Evolutionary conservation across 2,113 vertebrate species (phyloP), one percentile per base, ranked within the genome.

Genomic region (Oplegnathus fasciatus): DNA sequence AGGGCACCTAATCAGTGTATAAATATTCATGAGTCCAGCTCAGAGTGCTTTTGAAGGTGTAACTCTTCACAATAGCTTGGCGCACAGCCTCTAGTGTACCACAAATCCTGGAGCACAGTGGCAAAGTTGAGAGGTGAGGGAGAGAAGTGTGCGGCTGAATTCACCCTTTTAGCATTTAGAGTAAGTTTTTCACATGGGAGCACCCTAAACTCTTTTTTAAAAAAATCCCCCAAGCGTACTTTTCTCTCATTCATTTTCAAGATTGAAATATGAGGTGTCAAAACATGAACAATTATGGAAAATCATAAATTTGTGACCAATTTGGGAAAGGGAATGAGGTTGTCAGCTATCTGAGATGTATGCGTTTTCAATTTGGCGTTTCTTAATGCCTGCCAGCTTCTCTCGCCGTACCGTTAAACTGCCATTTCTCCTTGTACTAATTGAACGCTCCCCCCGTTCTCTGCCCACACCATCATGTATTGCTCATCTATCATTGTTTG

Each of bases 401-500:
- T 89, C 85, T 79, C 66, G 55, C 72, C 67, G 73, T 88, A 78
- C 50, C 57, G 89, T 93, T 92, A 93, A 94, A 94, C 91, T 91
- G 91, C 92, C 89, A 92, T 94, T 93, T 91, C 90, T 94, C 87
- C 92, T 91, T 86, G 84, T 91, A 85, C 93, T 95, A 95, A 95
- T 95, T 94, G 94, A 94, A 94, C 85, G 22, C 85, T 80, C 90
- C 78, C 81, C 84, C 87, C 65, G 24, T 86, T 78, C 87, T 58
- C 88, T 66, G 71, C 85, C 84, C 86, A 80, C 89, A 80, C 93
- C 90, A 84, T 91, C 89, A 91, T 90, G 86, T 85, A 81, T 80
- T 78, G 91, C 87, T 93, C 92, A 95, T 96, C 94, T 84, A 95
- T 96, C 95, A 94, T 90, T 88, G 93, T 94, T 93, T 95, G 93